These are phyloP conservation scores for Odontothrips loti DNA, from an alignment of 2,888 invertebrate genomes.

Conservation along the genomic window DNA sequence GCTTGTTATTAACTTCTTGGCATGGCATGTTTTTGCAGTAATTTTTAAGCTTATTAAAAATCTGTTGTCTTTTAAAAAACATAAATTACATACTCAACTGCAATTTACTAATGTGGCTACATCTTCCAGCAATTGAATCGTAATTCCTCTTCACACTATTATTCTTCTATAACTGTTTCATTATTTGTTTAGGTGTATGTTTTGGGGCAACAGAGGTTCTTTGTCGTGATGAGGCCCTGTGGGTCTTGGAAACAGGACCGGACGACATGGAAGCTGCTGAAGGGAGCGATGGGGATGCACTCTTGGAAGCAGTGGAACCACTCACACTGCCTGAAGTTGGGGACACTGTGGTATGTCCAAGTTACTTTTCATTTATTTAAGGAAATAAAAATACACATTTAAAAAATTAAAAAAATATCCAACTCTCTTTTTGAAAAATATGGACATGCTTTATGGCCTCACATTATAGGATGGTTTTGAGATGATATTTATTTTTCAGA, in stretches of 20 bases:
- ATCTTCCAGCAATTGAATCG: not conserved
- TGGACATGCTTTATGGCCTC: not conserved
- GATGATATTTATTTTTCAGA: not conserved
- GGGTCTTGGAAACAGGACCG: not conserved
- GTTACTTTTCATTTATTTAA: not conserved
- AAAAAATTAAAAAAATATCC: not conserved
- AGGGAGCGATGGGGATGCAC: not conserved
- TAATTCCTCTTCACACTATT: not conserved
- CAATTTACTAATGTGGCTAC: not conserved
- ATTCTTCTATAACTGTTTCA: not conserved
- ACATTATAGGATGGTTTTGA: not conserved
- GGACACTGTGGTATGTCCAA: not conserved
- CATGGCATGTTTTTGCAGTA: not conserved
- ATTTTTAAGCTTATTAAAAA: not conserved
- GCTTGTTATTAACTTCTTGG: not conserved
- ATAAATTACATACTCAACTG: not conserved
- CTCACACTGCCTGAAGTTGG: not conserved
- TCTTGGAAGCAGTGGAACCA: not conserved
- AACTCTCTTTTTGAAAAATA: not conserved
- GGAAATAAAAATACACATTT: not conserved
- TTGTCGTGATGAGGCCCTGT: not conserved
- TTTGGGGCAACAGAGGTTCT: not conserved
- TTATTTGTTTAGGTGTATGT: not conserved
- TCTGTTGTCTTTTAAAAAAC: not conserved
- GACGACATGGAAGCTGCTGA: not conserved